These are phyloP conservation scores for Chaetodon trifasciatus DNA, from an alignment of 2,797 vertebrate species.

Conservation along the genomic window DNA sequence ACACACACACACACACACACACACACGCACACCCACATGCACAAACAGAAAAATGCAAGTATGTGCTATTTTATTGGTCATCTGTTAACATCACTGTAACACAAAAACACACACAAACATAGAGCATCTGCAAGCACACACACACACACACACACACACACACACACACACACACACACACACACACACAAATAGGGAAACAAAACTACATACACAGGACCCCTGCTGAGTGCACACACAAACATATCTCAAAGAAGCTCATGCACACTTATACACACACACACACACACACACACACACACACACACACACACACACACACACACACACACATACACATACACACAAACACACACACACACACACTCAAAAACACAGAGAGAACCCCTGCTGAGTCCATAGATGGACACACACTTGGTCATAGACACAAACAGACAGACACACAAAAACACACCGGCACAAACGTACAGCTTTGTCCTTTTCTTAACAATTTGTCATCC, in stretches of 20 bases:
- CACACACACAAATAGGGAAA: constrained; percentile 9
- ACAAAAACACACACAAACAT: constrained; percentile 38
- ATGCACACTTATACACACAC: constrained; percentile 35
- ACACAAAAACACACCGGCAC: constrained; percentile 32
- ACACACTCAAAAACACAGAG: constrained; percentile 24
- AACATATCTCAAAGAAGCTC: constrained; percentile 47
- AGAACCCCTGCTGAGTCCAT: constrained; percentile 55
- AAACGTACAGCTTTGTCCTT: constrained; percentile 57
- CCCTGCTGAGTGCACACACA: constrained; percentile 58
- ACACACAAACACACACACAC: constrained; percentile 19
- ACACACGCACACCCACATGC: constrained; percentile 13
- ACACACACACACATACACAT: constrained; percentile 22
- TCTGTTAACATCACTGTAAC: constrained; percentile 51
- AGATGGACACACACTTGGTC: constrained; percentile 43
- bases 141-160: constrained; percentile 11
- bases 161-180: too few relatives aligned
- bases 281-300: constrained; percentile 22
- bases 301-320: constrained; percentile 25
- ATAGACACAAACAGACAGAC: constrained; percentile 33
- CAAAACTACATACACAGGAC: constrained; percentile 39
- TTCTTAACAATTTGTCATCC: constrained; percentile 64
- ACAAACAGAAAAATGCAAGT: constrained; percentile 25
- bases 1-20: constrained; percentile 22
- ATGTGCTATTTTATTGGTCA: constrained; percentile 63
- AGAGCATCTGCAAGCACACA: constrained; percentile 7